Base-by-base conservation (phyloP, 2,113 vertebrate species). In the Dunckerocampus dactyliophorus region DNA sequence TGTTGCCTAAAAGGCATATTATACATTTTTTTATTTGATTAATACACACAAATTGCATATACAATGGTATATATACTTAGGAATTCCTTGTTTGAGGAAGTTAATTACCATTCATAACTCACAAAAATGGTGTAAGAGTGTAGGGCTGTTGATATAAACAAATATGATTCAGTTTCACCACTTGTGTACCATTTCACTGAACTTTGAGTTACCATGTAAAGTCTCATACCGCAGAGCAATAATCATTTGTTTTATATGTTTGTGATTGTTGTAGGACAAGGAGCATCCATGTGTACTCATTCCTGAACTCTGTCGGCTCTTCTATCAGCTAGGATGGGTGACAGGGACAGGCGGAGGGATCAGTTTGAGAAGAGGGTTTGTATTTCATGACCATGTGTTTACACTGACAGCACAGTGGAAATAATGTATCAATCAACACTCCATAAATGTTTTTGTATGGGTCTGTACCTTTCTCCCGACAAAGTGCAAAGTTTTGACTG, bases 281-380 rank as follows among this genome's bases (percentile, higher is more conserved):
- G 90, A 95, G 42, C 93, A 99, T 81, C 97, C 97, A 15, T 90
- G 92, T 31, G 75, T 90, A 22, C 89, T 98, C 67, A 99, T 98
- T 72, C 96, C 95, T 9, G 94, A 98, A 67, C 90, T 99, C 47
- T 99, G 95, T 79, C 91, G 88, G 8, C 92, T 94, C 48, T 98
- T 99, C 74, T 99, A 98, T 89, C 89, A 92, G 68, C 89, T 97
- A 62, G 96, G 95, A 72, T 99, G 96, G 96, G 95, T 98, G 52
- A 99, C 95, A 0, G 96, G 96, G 37, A 99, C 94, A 15, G 96
- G 95, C 53, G 96, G 97, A 67, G 97, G 97, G 66, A 92, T 99
- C 84, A 98, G 95, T 81, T 65, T 99, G 58, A 94, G 90, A 75
- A 85, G 75, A 67, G 94, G 95, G 97, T 98, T 63, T 71, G 95